These are phyloP conservation scores for Listronotus oregonensis DNA, from an alignment of 1,140 invertebrate genomes.

Conservation along the genomic window DNA sequence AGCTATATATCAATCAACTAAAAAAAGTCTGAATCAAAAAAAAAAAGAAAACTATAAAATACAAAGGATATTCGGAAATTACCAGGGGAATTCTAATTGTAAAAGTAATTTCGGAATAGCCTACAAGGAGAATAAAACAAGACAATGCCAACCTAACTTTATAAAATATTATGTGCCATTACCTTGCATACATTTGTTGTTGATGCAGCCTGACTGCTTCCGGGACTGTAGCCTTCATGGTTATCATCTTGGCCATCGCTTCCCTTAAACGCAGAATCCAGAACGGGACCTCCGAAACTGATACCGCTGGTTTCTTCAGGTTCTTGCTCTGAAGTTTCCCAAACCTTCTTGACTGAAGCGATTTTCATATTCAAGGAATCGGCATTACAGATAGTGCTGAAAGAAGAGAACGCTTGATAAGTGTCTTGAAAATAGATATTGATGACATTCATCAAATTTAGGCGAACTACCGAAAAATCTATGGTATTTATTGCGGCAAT, in stretches of 20 bases:
- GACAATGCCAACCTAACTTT: neutral
- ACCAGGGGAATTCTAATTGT: too few relatives aligned
- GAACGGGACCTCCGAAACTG: constrained; percentile 52
- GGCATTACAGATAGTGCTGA: constrained; percentile 73
- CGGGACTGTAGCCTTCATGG: constrained; percentile 61
- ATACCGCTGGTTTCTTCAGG: constrained; percentile 61
- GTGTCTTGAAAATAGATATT: too few relatives aligned
- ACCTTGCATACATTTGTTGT: constrained; percentile 75
- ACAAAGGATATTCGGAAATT: too few relatives aligned
- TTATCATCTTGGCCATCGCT: constrained; percentile 55
- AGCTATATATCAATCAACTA: too few relatives aligned
- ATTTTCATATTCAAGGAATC: constrained; percentile 90
- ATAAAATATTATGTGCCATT: constrained; percentile 6
- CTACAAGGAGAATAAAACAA: too few relatives aligned
- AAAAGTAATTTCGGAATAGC: too few relatives aligned
- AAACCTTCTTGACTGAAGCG: constrained; percentile 90
- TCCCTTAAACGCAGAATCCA: constrained; percentile 52
- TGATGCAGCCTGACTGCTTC: constrained; percentile 53
- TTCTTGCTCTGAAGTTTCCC: constrained; percentile 78
- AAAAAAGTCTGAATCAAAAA: too few relatives aligned
- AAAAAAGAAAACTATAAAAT: too few relatives aligned
- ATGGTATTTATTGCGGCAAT: too few relatives aligned
- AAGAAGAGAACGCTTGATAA: constrained; percentile 14
- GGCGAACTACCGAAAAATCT: too few relatives aligned
- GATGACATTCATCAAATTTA: too few relatives aligned